phyloP scores from a whole-genome alignment of 2,113 vertebrate genomes.

The Oostethus manadensis region DNA sequence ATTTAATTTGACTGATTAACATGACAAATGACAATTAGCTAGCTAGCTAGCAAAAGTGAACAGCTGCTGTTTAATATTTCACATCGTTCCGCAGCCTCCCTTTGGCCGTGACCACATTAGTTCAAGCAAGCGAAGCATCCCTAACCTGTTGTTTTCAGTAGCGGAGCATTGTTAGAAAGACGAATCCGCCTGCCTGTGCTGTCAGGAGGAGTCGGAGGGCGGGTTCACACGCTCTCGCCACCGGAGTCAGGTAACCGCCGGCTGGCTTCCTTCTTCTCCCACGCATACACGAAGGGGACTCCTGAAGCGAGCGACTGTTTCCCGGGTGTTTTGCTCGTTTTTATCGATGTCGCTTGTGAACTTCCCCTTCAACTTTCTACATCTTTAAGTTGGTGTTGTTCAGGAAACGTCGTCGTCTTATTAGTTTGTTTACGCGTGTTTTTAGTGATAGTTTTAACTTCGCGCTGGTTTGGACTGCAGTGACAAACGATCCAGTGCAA shows the following conservation, averaged over 20 bases:
- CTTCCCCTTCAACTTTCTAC: slow-evolving; percentile 2
- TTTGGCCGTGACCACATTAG: neutral
- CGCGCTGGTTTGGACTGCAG: slow-evolving; percentile 5
- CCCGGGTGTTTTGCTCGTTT: neutral
- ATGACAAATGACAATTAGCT: too few species aligned
- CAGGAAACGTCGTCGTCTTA: slow-evolving; percentile 1
- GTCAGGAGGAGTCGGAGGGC: slow-evolving; percentile 27
- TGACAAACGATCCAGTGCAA: slow-evolving; percentile 7
- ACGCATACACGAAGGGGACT: slow-evolving; percentile 12
- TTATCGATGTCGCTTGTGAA: neutral
- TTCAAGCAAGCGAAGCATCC: slow-evolving; percentile 7
- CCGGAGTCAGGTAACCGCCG: slow-evolving; percentile 64
- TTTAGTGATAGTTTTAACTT: slow-evolving; percentile 2
- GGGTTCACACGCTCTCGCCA: slow-evolving; percentile 37
- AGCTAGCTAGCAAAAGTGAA: too few species aligned
- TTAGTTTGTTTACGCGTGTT: neutral
- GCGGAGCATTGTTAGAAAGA: slow-evolving; percentile 50
- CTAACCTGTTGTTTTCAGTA: slow-evolving; percentile 16
- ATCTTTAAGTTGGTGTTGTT: slow-evolving; percentile 38
- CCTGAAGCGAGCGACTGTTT: slow-evolving; percentile 1
- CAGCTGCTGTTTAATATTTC: too few species aligned
- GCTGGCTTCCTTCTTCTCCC: slow-evolving; percentile 11
- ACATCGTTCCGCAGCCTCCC: too few species aligned
- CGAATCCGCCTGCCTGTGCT: slow-evolving; percentile 30
- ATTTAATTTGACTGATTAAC: too few species aligned